These are phyloP conservation scores for Rhynchomys soricoides DNA, from an alignment of 2,113 vertebrate species.

Conservation along the genomic window DNA sequence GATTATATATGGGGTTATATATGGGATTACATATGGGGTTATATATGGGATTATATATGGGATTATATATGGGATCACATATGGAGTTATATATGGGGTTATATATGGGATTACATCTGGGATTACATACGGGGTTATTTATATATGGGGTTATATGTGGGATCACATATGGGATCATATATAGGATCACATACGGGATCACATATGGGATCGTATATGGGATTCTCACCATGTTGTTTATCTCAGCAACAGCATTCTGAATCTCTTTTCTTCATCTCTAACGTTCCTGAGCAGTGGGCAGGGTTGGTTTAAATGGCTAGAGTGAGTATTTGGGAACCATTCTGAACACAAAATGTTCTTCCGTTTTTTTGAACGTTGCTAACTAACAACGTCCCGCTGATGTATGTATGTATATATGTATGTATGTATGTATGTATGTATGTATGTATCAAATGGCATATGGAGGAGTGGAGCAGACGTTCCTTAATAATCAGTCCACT, in stretches of 20 bases:
- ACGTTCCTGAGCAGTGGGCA: background rate
- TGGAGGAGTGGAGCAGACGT: background rate
- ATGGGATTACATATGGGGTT: no score
- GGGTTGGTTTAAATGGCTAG: conserved; percentile 2
- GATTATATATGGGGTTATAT: no score
- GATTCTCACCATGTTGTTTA: conserved; percentile 28
- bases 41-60: no score
- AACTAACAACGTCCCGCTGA: background rate
- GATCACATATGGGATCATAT: no score
- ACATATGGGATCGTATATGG: background rate
- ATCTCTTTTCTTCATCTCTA: conserved; percentile 15
- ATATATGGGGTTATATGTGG: no score
- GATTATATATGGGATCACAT: no score
- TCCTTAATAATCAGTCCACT: background rate
- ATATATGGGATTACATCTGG: background rate
- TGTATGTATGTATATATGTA: no score
- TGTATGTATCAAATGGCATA: background rate
- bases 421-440: no score
- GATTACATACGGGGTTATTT: no score
- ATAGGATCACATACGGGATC: no score
- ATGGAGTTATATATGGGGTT: no score
- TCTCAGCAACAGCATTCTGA: conserved; percentile 28
- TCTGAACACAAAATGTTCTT: background rate
- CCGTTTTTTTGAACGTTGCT: conserved; percentile 4
- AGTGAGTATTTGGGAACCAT: conserved; percentile 12